These are phyloP conservation scores for Tenthredo distinguenda DNA, from an alignment of 2,888 invertebrate genomes.

Conservation along the genomic window DNA sequence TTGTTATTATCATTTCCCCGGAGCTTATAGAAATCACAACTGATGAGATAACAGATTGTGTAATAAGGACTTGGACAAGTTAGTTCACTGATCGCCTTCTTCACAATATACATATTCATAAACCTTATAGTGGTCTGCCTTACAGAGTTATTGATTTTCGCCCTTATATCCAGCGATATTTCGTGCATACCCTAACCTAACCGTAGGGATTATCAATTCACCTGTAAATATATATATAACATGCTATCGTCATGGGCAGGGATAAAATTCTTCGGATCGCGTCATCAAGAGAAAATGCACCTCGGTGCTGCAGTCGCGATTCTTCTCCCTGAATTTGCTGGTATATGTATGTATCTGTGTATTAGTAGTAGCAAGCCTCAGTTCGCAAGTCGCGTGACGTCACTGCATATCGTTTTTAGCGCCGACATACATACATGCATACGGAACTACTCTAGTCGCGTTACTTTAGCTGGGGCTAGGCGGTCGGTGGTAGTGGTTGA, in stretches of 20 bases:
- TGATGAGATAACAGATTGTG: not conserved
- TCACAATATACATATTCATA: not conserved
- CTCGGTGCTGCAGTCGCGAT: not conserved
- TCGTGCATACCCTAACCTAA: not conserved
- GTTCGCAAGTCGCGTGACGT: conserved; percentile 34
- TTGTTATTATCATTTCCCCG: not conserved
- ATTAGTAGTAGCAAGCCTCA: not conserved
- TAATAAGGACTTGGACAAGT: not conserved
- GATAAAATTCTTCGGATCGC: not conserved
- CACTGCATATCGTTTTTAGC: conserved; percentile 72
- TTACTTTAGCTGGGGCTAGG: not conserved
- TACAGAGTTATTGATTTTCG: not conserved
- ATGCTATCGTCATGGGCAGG: not conserved
- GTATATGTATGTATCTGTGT: not conserved
- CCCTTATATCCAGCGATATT: not conserved
- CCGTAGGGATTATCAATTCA: not conserved
- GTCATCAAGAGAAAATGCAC: not conserved
- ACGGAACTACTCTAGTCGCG: not conserved
- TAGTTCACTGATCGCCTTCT: not conserved
- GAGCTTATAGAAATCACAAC: not conserved
- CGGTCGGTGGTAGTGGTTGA: not conserved
- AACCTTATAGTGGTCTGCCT: not conserved
- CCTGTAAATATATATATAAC: not conserved
- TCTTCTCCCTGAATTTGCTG: not conserved
- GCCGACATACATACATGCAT: conserved; percentile 60